Percentiles rank a stretch among this genome's conserved stretches.
Conservation (phyloP, 2,113 vertebrate species). For the Pygoscelis adeliae region DNA sequence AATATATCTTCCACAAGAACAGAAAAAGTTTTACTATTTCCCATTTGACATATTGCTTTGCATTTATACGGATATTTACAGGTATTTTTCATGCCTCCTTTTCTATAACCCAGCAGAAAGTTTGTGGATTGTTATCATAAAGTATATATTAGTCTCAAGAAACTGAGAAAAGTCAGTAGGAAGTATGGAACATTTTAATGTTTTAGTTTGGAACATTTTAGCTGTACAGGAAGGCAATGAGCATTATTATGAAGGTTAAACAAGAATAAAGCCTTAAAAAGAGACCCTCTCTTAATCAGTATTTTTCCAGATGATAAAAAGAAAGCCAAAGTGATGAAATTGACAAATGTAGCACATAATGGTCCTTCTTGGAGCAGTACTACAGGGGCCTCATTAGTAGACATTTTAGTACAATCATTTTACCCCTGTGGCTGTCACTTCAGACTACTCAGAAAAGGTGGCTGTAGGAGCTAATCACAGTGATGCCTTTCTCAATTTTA, state of each 20-base stretch:
- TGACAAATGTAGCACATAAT: slow-evolving; percentile 67
- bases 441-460: slow-evolving; percentile 70
- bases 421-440: slow-evolving; percentile 69
- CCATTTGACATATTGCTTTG: background rate
- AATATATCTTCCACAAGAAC: background rate
- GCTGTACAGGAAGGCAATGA: background rate
- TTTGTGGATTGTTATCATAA: background rate
- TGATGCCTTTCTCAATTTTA: slow-evolving; percentile 65
- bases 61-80: background rate
- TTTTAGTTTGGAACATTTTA: slow-evolving; percentile 33
- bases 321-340: slow-evolving; percentile 47
- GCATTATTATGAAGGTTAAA: slow-evolving; percentile 58
- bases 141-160: background rate
- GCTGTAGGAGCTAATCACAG: slow-evolving; percentile 69
- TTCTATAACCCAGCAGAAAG: background rate
- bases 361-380: slow-evolving; percentile 65
- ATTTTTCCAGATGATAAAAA: slow-evolving; percentile 57
- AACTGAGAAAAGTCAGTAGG: background rate
- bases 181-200: background rate
- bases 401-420: slow-evolving; percentile 68
- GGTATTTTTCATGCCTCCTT: background rate
- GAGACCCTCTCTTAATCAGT: slow-evolving; percentile 50
- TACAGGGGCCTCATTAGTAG: slow-evolving; percentile 72
- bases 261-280: slow-evolving; percentile 47
- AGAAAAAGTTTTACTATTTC: background rate